Conservation (phyloP, 2,113 vertebrate genomes). For the Gorsachius goisagi region DNA sequence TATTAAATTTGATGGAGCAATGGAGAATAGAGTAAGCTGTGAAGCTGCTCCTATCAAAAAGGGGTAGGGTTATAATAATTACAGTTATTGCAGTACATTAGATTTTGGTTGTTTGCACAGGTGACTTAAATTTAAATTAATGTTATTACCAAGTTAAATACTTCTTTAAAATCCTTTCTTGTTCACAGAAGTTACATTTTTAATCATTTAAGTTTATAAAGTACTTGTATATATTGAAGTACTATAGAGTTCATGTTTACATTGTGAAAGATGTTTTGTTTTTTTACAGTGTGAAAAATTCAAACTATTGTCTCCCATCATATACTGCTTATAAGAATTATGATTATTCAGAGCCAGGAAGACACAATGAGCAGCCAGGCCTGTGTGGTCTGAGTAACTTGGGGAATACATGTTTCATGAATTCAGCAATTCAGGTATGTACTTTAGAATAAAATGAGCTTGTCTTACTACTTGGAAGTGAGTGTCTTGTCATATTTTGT, state of each 20-base stretch:
- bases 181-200: neutral
- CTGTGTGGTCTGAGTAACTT: conserved; percentile 97
- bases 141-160: neutral
- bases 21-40: conserved; percentile 80
- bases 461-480: neutral
- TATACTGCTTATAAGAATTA: conserved; percentile 94
- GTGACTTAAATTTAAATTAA: neutral
- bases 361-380: conserved; percentile 90
- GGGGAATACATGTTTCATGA: conserved; percentile 99
- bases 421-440: conserved; percentile 97
- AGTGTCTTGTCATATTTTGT: neutral
- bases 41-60: conserved; percentile 74
- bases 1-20: conserved; percentile 80
- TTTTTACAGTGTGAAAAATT: conserved; percentile 93
- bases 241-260: neutral
- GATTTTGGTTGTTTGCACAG: conserved; percentile 18
- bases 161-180: neutral
- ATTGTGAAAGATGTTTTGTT: conserved; percentile 64
- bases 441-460: conserved; percentile 24
- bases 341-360: conserved; percentile 92
- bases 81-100: conserved; percentile 20
- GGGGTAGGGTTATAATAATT: conserved; percentile 65
- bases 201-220: conserved; percentile 3
- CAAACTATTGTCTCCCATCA: conserved; percentile 93
- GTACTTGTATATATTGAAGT: neutral